phyloP scores from a whole-genome alignment of 1,140 invertebrate species.

The Thalassaphorura encarpata region DNA sequence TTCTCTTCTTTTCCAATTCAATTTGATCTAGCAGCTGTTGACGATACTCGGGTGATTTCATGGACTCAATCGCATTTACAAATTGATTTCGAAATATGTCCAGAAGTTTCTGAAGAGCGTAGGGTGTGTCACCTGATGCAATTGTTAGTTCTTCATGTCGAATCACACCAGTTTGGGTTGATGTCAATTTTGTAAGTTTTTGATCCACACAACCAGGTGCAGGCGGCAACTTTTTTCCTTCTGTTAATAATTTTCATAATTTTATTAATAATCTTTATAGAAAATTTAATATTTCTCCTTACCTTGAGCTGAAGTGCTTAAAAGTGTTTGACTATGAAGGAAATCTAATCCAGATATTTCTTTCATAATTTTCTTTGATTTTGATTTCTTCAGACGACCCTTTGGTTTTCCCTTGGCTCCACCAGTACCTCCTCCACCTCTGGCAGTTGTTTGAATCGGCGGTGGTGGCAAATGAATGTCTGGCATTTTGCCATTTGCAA shows the following conservation, averaged over 20 bases:
- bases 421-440: constrained; percentile 36
- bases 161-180: constrained; percentile 47
- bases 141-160: constrained; percentile 61
- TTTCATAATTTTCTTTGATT: constrained; percentile 46
- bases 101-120: constrained; percentile 71
- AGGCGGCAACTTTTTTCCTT: constrained; percentile 58
- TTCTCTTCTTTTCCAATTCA: constrained; percentile 57
- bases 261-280: background rate
- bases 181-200: constrained; percentile 63
- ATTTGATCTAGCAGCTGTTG: constrained; percentile 63
- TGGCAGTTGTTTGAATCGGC: constrained; percentile 31
- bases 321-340: constrained; percentile 77
- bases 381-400: constrained; percentile 38
- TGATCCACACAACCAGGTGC: constrained; percentile 83
- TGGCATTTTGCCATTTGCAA: constrained; percentile 4
- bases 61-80: constrained; percentile 64
- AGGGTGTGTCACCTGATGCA: constrained; percentile 60
- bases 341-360: constrained; percentile 77
- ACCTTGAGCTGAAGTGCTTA: constrained; percentile 65
- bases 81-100: constrained; percentile 75
- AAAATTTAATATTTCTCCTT: constrained; percentile 14
- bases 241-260: constrained; percentile 26
- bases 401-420: constrained; percentile 41
- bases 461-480: constrained; percentile 32
- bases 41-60: constrained; percentile 67